phyloP scores from a whole-genome alignment of 2,113 vertebrate species.

The Toxotes jaculatrix region DNA sequence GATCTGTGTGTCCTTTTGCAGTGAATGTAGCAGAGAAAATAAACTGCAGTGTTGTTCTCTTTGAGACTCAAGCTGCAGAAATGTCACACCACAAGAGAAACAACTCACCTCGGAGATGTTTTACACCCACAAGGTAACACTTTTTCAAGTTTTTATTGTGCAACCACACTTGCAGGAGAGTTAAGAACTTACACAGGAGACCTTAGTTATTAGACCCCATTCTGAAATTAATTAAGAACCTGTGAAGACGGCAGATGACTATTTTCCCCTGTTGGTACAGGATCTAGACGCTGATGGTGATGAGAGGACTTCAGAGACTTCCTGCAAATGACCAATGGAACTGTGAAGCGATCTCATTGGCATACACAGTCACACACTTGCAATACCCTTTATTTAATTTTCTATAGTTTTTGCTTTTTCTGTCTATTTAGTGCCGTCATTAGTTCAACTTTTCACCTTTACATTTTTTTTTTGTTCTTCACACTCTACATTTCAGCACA shows the following conservation, averaged over 20 bases:
- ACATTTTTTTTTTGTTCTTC: too few species aligned
- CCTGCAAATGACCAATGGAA: slow-evolving; percentile 12
- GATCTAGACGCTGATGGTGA: not conserved
- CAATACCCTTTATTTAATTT: not conserved
- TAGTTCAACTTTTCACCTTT: not conserved
- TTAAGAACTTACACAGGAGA: slow-evolving; percentile 33
- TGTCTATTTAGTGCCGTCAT: too few species aligned
- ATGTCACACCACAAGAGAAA: slow-evolving; percentile 17
- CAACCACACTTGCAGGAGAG: slow-evolving; percentile 17
- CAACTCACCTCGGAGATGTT: slow-evolving; percentile 27
- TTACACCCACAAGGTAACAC: slow-evolving; percentile 37
- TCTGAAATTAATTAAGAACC: slow-evolving; percentile 71
- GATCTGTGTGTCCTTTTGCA: slow-evolving; percentile 12
- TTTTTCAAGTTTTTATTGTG: slow-evolving; percentile 34
- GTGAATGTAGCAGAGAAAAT: not conserved
- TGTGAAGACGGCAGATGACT: slow-evolving; percentile 62
- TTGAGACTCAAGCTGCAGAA: slow-evolving; percentile 19
- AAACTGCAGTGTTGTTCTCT: not conserved
- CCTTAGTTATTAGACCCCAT: slow-evolving; percentile 53
- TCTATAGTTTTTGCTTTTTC: not conserved
- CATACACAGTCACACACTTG: not conserved
- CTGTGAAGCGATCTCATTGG: slow-evolving; percentile 1
- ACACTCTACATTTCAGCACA: too few species aligned
- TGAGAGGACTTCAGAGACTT: slow-evolving; percentile 37
- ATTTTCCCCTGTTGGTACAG: slow-evolving; percentile 33